phyloP scores from a whole-genome alignment of 2,888 invertebrate genomes.

The Lamproptera curius region DNA sequence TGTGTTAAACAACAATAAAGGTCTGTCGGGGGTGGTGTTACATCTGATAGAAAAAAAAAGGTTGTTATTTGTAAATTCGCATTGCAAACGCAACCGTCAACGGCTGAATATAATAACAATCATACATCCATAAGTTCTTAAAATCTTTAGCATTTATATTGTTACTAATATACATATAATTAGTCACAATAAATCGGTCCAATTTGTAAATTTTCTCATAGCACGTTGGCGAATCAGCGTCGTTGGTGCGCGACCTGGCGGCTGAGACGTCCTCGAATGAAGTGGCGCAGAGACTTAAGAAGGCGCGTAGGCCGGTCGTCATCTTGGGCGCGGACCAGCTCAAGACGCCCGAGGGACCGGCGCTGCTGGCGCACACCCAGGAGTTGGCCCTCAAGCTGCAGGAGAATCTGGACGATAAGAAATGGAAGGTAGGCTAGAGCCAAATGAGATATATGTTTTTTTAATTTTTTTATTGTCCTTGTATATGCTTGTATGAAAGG shows the following conservation, averaged over 20 bases:
- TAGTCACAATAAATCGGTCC: too few relatives aligned
- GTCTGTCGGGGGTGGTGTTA: too few relatives aligned
- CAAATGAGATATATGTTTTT: too few relatives aligned
- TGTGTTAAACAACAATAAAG: too few relatives aligned
- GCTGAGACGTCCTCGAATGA: constrained; percentile 80
- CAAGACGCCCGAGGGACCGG: constrained; percentile 86
- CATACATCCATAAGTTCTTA: too few relatives aligned
- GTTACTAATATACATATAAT: too few relatives aligned
- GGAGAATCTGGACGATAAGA: constrained; percentile 70
- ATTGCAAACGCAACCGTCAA: too few relatives aligned
- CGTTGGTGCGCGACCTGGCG: constrained; percentile 85
- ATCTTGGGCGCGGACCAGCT: constrained; percentile 94
- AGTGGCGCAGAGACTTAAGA: constrained; percentile 78
- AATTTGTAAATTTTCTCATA: too few relatives aligned
- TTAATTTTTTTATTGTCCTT: background rate
- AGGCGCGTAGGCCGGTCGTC: constrained; percentile 93
- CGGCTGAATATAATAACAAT: too few relatives aligned
- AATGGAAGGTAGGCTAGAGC: constrained; percentile 70
- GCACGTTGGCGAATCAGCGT: constrained; percentile 91
- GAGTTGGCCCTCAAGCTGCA: constrained; percentile 81
- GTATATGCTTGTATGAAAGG: background rate
- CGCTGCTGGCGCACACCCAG: constrained; percentile 86
- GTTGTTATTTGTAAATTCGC: too few relatives aligned
- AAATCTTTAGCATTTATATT: too few relatives aligned
- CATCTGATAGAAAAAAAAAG: too few relatives aligned